These are phyloP conservation scores for Epizoanthus illoricatus DNA, from an alignment of 92 coral and sea anemone genomes.

Conservation along the genomic window DNA sequence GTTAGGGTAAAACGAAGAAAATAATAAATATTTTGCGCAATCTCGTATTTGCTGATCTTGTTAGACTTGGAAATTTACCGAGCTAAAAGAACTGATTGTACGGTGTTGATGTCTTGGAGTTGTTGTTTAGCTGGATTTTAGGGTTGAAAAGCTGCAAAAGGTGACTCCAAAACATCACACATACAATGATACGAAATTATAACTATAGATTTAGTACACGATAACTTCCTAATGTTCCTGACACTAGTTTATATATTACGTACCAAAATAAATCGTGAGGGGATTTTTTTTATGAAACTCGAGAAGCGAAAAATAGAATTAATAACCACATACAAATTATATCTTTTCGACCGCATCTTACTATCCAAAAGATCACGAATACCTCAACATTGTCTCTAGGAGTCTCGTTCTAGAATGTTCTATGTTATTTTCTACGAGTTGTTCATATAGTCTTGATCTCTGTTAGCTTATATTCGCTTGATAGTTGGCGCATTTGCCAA, in stretches of 20 bases:
- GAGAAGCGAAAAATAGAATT: constrained; percentile 30
- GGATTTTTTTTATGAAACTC: constrained; percentile 8
- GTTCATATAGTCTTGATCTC: background rate
- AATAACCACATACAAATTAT: constrained; percentile 12
- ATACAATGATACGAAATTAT: background rate
- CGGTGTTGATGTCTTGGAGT: background rate
- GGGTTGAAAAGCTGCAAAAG: background rate
- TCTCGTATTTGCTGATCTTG: no score
- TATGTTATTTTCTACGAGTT: background rate
- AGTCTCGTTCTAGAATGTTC: background rate
- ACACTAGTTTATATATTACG: background rate
- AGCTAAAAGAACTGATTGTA: no score
- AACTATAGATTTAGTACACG: background rate
- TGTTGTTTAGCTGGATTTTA: background rate
- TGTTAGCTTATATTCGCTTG: background rate
- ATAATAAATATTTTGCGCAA: no score
- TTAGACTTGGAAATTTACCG: no score
- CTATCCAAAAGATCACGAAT: constrained; percentile 5
- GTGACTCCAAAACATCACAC: background rate
- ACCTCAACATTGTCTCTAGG: background rate
- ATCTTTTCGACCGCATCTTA: constrained; percentile 22
- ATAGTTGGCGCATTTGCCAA: constrained; percentile 6
- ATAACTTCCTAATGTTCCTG: background rate
- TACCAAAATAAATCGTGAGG: constrained; percentile 33
- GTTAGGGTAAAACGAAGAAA: background rate